Conservation (phyloP, 2,888 invertebrate species). For the Eulithis prunata region DNA sequence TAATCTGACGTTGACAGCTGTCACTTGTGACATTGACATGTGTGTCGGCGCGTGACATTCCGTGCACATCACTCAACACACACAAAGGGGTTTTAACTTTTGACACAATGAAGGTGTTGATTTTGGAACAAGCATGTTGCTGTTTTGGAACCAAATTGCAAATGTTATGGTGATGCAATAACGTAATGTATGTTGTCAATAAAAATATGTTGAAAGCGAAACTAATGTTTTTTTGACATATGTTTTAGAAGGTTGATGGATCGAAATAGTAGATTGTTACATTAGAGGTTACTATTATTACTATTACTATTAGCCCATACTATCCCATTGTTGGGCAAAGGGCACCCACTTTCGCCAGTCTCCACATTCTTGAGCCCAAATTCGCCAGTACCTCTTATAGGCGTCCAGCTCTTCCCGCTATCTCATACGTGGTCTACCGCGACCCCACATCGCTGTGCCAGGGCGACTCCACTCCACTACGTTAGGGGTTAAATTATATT, state of each 20-base stretch:
- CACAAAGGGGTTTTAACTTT: conserved; percentile 11
- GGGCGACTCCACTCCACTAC: too few relatives aligned
- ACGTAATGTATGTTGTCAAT: background rate
- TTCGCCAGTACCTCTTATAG: too few relatives aligned
- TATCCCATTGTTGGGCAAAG: too few relatives aligned
- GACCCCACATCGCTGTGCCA: too few relatives aligned
- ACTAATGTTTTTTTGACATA: background rate
- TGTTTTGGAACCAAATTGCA: background rate
- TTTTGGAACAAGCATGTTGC: background rate
- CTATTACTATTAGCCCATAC: too few relatives aligned
- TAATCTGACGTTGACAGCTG: conserved; percentile 34
- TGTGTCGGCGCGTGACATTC: conserved; percentile 27
- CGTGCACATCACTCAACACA: conserved; percentile 23
- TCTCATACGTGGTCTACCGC: too few relatives aligned
- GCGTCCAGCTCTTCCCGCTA: too few relatives aligned
- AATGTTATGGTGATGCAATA: conserved; percentile 3
- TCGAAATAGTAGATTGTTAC: too few relatives aligned
- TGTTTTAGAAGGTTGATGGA: background rate
- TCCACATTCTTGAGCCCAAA: too few relatives aligned
- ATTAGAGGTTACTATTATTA: too few relatives aligned
- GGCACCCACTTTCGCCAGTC: too few relatives aligned
- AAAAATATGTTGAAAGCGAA: conserved; percentile 1
- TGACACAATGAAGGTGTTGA: conserved; percentile 1
- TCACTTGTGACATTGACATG: conserved; percentile 31
- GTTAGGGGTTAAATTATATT: too few relatives aligned